Evolutionary conservation across 2,797 vertebrate species (phyloP).

Genomic region (Salmo trutta): DNA sequence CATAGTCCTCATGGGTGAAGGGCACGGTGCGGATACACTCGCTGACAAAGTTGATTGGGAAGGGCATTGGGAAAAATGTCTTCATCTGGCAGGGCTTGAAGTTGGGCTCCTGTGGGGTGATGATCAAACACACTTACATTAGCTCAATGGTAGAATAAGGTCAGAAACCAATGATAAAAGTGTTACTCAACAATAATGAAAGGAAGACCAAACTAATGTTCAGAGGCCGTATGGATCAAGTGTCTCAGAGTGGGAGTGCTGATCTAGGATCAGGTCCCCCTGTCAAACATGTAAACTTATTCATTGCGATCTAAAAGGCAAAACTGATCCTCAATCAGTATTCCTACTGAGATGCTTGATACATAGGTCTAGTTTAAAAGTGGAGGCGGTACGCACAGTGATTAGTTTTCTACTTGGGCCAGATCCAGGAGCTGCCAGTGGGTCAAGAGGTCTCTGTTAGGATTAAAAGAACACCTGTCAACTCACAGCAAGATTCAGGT

Average conservation of each 20-base stretch:
- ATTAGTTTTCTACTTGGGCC: slow-evolving; percentile 81
- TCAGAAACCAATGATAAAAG: not conserved
- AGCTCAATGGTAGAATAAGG: not conserved
- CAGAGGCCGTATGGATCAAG: not conserved
- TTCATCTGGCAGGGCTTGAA: slow-evolving; percentile 94
- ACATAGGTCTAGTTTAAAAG: not conserved
- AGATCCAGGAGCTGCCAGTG: slow-evolving; percentile 43
- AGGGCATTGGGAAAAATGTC: slow-evolving; percentile 89
- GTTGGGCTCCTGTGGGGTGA: slow-evolving; percentile 80
- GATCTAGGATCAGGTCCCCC: not conserved
- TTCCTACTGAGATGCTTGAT: not conserved
- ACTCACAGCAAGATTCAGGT: not conserved
- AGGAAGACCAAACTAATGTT: too few relatives aligned
- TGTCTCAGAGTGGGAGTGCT: not conserved
- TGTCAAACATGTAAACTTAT: not conserved
- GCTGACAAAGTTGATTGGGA: slow-evolving; percentile 88
- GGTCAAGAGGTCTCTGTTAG: slow-evolving; percentile 77
- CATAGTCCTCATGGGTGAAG: slow-evolving; percentile 81
- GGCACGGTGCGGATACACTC: slow-evolving; percentile 88
- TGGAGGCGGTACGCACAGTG: slow-evolving; percentile 74
- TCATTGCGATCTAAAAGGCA: not conserved
- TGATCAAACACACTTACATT: not conserved
- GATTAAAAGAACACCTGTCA: not conserved
- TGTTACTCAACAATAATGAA: not conserved
- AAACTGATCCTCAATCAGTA: not conserved